These are phyloP conservation scores for Meloidogyne hapla DNA, from an alignment of 1,140 invertebrate species.

Conservation along the genomic window DNA sequence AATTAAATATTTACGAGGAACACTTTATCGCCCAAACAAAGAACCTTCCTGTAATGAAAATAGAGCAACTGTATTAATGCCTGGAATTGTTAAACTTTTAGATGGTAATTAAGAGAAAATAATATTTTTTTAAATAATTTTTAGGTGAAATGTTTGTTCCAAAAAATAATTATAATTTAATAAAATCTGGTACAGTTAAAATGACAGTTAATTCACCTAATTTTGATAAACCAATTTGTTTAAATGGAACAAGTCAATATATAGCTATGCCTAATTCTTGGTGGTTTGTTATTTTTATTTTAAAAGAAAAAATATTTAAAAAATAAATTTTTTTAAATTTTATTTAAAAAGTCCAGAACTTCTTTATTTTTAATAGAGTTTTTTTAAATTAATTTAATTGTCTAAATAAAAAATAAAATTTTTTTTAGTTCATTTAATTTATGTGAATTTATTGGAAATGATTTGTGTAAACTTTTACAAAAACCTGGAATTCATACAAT, in stretches of 20 bases:
- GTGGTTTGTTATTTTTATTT: too few species aligned
- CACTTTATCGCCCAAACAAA: constrained; percentile 41
- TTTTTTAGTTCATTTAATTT: constrained; percentile 42
- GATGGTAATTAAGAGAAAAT: constrained; percentile 28
- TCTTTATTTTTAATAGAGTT: too few species aligned
- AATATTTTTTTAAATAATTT: constrained; percentile 10
- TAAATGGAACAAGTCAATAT: constrained; percentile 50
- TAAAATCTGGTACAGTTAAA: constrained; percentile 42
- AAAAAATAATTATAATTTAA: constrained; percentile 44
- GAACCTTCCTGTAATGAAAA: constrained; percentile 39
- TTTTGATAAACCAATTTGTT: constrained; percentile 47
- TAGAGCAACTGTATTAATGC: constrained; percentile 47
- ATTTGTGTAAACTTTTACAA: constrained; percentile 49
- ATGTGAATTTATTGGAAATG: constrained; percentile 50
- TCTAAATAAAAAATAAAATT: constrained; percentile 16
- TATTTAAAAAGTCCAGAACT: too few species aligned
- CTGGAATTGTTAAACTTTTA: constrained; percentile 43
- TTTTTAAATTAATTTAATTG: too few species aligned
- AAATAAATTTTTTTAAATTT: too few species aligned
- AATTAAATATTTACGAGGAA: constrained; percentile 44
- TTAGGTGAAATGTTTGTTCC: constrained; percentile 47
- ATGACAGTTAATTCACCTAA: constrained; percentile 42
- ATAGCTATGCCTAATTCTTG: constrained; percentile 46
- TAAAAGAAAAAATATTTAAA: too few species aligned
- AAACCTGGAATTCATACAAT: constrained; percentile 50